These are phyloP conservation scores for Rhombomys opimus DNA, from an alignment of 2,113 vertebrate species.

Conservation along the genomic window DNA sequence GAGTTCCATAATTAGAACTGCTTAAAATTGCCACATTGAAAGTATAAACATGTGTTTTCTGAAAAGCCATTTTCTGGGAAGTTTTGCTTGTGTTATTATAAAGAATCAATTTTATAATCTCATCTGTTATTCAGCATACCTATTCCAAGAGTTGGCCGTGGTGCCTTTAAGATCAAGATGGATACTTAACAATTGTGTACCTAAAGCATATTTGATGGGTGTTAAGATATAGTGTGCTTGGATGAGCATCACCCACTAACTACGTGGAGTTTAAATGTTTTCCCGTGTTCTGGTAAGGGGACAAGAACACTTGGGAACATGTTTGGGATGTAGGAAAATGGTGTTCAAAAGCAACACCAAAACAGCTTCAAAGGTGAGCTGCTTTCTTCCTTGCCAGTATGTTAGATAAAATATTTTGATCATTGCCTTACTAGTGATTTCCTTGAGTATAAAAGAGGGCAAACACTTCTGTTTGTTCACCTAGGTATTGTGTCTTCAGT, in stretches of 20 bases:
- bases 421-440: conserved; percentile 44
- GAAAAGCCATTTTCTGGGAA: not conserved
- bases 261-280: not conserved
- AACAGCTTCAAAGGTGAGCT: not conserved
- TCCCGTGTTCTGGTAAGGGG: not conserved
- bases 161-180: not conserved
- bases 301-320: not conserved
- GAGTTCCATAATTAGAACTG: not conserved
- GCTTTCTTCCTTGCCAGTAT: conserved; percentile 32
- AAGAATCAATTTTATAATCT: not conserved
- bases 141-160: not conserved
- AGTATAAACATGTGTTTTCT: not conserved
- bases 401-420: conserved; percentile 24
- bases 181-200: not conserved
- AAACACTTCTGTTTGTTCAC: not conserved
- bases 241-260: not conserved
- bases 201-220: not conserved
- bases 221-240: not conserved
- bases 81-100: not conserved
- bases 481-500: conserved; percentile 30
- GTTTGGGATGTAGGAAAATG: not conserved
- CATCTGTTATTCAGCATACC: not conserved
- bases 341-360: not conserved
- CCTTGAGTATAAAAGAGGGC: not conserved
- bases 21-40: not conserved